Percentiles rank a stretch among this genome's conserved stretches.
phyloP scores from a whole-genome alignment of 2,888 invertebrate species.

The Trissoscelio sp. region DNA sequence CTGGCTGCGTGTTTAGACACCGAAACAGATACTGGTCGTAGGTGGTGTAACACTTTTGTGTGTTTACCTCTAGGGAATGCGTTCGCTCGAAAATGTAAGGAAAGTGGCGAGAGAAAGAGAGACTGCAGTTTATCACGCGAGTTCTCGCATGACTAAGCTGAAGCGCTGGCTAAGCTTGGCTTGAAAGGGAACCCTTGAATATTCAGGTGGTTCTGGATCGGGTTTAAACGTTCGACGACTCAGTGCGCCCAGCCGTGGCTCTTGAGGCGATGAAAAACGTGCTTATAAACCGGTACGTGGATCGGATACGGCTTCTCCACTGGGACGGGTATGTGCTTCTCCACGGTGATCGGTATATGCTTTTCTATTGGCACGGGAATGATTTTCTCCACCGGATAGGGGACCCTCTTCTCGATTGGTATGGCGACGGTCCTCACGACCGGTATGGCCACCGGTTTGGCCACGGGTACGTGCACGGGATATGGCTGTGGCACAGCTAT shows the following conservation, averaged over 20 bases:
- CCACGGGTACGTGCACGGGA: slow-evolving; percentile 88
- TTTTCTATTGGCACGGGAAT: slow-evolving; percentile 88
- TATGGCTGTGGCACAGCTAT: slow-evolving; percentile 87
- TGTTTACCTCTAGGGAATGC: neutral
- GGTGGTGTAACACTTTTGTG: neutral
- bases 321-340: slow-evolving; percentile 88
- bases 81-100: slow-evolving; percentile 7
- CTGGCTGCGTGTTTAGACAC: neutral
- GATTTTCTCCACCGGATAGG: slow-evolving; percentile 88
- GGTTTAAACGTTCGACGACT: too few species aligned
- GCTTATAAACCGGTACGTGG: slow-evolving; percentile 89
- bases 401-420: slow-evolving; percentile 89
- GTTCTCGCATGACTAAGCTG: slow-evolving; percentile 42
- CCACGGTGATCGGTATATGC: slow-evolving; percentile 87
- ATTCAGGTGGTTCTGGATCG: slow-evolving; percentile 28
- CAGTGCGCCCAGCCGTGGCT: slow-evolving; percentile 71
- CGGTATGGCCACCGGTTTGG: slow-evolving; percentile 88
- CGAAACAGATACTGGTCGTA: neutral
- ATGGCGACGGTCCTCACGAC: slow-evolving; percentile 88
- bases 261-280: slow-evolving; percentile 88
- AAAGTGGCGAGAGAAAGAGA: slow-evolving; percentile 7
- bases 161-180: slow-evolving; percentile 17
- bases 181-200: slow-evolving; percentile 36
- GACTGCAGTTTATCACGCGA: slow-evolving; percentile 57
- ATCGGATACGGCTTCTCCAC: slow-evolving; percentile 88